These are phyloP conservation scores for Cranoglanis bouderius DNA, from an alignment of 2,113 vertebrate genomes.

Conservation along the genomic window DNA sequence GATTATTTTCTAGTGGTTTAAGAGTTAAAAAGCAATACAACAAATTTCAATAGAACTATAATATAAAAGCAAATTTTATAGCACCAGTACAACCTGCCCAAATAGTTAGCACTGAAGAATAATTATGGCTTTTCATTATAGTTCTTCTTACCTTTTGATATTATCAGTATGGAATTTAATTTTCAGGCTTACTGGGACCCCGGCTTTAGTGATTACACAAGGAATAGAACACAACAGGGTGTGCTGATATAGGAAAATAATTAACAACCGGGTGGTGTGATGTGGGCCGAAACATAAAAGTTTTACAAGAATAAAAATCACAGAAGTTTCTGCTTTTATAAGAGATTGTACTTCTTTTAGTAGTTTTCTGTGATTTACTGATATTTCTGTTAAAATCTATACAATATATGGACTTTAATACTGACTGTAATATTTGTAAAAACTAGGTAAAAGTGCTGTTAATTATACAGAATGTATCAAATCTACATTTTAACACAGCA, in stretches of 20 bases:
- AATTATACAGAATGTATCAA: not conserved
- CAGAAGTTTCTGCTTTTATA: not conserved
- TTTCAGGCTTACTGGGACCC: not conserved
- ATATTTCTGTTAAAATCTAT: not conserved
- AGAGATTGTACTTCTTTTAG: not conserved
- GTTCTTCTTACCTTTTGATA: no score
- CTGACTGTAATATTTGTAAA: not conserved
- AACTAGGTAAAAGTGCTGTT: not conserved
- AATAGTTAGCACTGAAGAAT: not conserved
- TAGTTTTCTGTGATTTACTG: no score
- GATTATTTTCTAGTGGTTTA: not conserved
- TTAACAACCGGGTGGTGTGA: not conserved
- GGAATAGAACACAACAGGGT: not conserved
- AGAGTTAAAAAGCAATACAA: not conserved
- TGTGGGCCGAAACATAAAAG: not conserved
- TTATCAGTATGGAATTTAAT: not conserved
- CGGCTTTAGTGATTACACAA: not conserved
- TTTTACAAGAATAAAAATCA: not conserved
- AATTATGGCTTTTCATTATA: no score
- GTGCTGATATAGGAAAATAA: not conserved
- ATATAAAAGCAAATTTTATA: no score
- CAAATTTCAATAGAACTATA: not conserved
- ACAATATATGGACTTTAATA: not conserved
- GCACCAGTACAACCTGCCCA: not conserved
- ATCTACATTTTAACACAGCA: not conserved